Evolutionary conservation across 64 coral and sea anemone genomes (phyloP).

Genomic region (Montipora cactus): DNA sequence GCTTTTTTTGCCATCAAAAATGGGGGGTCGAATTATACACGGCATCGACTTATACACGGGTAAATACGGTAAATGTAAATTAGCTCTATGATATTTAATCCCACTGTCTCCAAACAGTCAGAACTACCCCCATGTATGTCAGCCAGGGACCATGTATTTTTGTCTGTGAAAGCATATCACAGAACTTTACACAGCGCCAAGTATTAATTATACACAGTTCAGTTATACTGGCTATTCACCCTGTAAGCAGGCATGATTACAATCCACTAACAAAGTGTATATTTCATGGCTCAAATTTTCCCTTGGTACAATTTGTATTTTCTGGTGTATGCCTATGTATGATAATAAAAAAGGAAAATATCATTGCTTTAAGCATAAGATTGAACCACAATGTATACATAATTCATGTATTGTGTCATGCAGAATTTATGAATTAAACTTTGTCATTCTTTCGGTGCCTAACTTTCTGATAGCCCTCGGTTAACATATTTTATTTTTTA

Average conservation of each 20-base stretch:
- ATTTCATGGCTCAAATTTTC: not conserved
- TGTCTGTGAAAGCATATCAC: constrained; percentile 1
- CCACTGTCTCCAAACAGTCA: not conserved
- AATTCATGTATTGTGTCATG: constrained; percentile 26
- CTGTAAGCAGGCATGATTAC: not conserved
- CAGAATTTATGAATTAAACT: constrained; percentile 33
- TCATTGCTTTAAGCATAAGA: constrained; percentile 16
- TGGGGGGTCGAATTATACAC: too few species aligned
- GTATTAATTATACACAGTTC: not conserved
- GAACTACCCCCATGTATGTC: not conserved
- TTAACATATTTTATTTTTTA: not conserved
- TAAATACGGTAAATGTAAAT: not conserved
- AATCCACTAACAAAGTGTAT: too few species aligned
- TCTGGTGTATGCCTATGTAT: too few species aligned
- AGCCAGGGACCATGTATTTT: not conserved
- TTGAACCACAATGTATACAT: constrained; percentile 45
- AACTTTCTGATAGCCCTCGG: not conserved
- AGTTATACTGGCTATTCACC: not conserved
- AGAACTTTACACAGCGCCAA: not conserved
- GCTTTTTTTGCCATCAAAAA: too few species aligned
- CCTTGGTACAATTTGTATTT: not conserved
- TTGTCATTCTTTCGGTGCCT: constrained; percentile 20
- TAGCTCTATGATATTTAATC: not conserved
- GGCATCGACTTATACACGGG: too few species aligned
- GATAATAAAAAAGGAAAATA: constrained; percentile 29